Conservation (phyloP, 2,888 invertebrate species). For the Callyntrura guangdongensis region DNA sequence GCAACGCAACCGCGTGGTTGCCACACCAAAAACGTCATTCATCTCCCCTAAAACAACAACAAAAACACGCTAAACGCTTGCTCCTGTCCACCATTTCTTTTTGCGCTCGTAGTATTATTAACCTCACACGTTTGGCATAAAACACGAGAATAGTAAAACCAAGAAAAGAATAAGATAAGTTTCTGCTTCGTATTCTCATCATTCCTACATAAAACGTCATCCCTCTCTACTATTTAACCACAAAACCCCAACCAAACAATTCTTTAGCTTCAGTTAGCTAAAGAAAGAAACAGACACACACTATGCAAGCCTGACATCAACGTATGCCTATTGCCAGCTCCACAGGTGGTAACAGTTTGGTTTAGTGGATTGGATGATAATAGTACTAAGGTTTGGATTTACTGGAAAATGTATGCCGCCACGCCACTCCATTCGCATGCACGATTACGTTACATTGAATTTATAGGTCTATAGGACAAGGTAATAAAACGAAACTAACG, state of each 20-base stretch:
- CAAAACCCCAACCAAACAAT: neutral
- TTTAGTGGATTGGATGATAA: no score
- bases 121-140: no score
- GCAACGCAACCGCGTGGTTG: conserved; percentile 24
- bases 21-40: conserved; percentile 18
- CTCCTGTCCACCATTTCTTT: no score
- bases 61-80: no score
- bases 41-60: neutral
- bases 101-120: neutral
- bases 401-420: neutral
- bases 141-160: neutral
- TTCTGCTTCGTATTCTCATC: neutral
- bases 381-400: neutral
- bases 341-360: conserved; percentile 42
- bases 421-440: neutral
- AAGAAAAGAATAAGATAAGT: neutral
- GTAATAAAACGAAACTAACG: neutral
- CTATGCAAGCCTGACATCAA: neutral
- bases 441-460: neutral
- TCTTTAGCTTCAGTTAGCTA: neutral
- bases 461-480: conserved; percentile 66
- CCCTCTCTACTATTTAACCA: no score
- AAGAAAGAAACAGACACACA: neutral
- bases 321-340: conserved; percentile 27
- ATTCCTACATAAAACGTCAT: no score